Percentiles rank a stretch among this genome's conserved stretches.
phyloP scores from a whole-genome alignment of 2,888 invertebrate genomes.

The Drosophila ezoana region DNA sequence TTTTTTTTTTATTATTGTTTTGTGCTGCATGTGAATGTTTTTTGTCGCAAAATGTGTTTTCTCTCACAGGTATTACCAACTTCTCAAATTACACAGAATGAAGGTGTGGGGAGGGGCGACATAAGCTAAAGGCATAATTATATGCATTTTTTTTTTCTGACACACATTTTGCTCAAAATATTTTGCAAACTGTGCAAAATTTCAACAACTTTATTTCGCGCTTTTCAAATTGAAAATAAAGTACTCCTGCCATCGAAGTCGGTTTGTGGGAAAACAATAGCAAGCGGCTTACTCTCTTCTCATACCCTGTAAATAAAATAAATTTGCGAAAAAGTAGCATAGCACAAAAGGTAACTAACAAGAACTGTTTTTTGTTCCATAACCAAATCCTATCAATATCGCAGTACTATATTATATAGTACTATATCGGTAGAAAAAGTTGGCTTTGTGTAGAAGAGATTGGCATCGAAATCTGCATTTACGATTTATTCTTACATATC shows the following conservation, averaged over 20 bases:
- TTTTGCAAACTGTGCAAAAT: neutral
- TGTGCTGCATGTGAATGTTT: conserved; percentile 26
- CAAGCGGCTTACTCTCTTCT: neutral
- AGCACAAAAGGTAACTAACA: neutral
- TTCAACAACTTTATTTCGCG: neutral
- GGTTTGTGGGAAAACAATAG: neutral
- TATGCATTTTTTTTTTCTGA: neutral
- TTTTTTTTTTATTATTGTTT: conserved; percentile 5
- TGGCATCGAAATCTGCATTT: no score
- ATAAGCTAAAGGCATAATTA: neutral
- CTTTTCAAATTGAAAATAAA: neutral
- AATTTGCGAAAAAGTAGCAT: neutral
- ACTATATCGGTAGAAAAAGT: no score
- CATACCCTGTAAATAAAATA: neutral
- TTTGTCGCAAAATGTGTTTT: conserved; percentile 13
- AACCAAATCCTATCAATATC: no score
- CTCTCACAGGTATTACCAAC: conserved; percentile 33
- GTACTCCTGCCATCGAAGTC: no score
- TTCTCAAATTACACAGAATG: conserved; percentile 41
- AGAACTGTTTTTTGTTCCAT: no score
- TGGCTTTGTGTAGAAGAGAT: no score
- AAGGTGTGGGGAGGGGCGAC: no score
- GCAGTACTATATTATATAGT: no score
- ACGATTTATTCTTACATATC: no score
- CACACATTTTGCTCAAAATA: conserved; percentile 1